Conservation (phyloP, 1,140 invertebrate genomes). For the Pseudomyrmex cubaensis region DNA sequence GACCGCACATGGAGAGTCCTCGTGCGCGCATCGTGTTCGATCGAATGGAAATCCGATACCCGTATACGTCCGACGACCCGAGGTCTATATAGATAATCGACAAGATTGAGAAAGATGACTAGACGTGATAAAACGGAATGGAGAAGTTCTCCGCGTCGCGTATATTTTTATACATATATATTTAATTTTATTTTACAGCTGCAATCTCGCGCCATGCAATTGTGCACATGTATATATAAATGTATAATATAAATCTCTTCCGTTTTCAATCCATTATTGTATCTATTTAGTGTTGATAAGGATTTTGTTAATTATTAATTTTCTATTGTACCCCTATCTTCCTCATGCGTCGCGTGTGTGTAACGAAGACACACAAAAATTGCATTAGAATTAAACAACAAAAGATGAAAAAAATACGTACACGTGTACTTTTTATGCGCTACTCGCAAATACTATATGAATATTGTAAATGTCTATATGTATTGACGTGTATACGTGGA, state of each 20-base stretch:
- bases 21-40: neutral
- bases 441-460: neutral
- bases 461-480: neutral
- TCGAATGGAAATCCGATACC: slow-evolving; percentile 66
- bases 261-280: too few species aligned
- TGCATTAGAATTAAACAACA: too few species aligned
- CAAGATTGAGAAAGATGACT: slow-evolving; percentile 58
- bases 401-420: neutral
- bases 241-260: too few species aligned
- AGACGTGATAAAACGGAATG: slow-evolving; percentile 5
- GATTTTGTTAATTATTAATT: neutral
- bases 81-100: slow-evolving; percentile 19
- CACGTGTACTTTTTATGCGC: neutral
- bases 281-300: too few species aligned
- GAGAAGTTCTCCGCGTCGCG: slow-evolving; percentile 52
- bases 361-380: too few species aligned
- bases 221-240: too few species aligned
- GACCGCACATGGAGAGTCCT: neutral
- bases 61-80: neutral
- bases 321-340: neutral
- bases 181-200: too few species aligned
- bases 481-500: neutral
- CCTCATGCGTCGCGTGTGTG: neutral
- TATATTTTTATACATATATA: neutral
- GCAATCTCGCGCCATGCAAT: too few species aligned